Evolutionary conservation across 2,797 vertebrate genomes (phyloP).

Genomic region (Hozukius guyotensis): DNA sequence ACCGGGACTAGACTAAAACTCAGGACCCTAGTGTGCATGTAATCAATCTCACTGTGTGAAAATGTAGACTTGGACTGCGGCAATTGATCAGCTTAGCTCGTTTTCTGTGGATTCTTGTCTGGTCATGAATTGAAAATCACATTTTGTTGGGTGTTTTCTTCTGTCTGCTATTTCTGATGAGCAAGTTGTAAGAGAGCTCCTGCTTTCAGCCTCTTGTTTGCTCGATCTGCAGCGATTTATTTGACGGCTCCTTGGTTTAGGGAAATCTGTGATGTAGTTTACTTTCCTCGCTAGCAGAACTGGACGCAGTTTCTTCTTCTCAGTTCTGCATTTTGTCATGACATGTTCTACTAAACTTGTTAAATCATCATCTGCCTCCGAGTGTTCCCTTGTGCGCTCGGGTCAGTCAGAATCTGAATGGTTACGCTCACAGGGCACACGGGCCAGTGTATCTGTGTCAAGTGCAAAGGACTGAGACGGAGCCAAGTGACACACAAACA

Average conservation of each 20-base stretch:
- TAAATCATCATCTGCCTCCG: slow-evolving; percentile 33
- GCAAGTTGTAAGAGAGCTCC: background rate
- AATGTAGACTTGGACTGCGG: background rate
- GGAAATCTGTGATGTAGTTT: slow-evolving; percentile 2
- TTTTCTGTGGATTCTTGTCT: background rate
- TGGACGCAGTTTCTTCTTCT: background rate
- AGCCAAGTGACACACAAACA: slow-evolving; percentile 58
- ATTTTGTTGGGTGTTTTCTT: slow-evolving; percentile 1
- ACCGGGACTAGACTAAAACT: background rate
- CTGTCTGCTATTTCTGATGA: background rate
- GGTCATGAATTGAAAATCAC: background rate
- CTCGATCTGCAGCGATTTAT: background rate
- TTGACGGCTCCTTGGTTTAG: slow-evolving; percentile 15
- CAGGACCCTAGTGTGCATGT: background rate
- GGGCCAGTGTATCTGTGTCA: slow-evolving; percentile 45
- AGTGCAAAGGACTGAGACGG: slow-evolving; percentile 38
- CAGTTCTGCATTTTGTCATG: slow-evolving; percentile 7
- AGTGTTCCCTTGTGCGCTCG: slow-evolving; percentile 6
- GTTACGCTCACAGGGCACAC: background rate
- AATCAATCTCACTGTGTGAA: background rate
- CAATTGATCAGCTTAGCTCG: background rate
- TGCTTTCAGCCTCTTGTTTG: slow-evolving; percentile 23
- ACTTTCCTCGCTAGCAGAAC: background rate
- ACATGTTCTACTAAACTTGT: slow-evolving; percentile 26
- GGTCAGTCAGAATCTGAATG: slow-evolving; percentile 29